Evolutionary conservation across 1,140 invertebrate species (phyloP).

Genomic region (Rhizoglyphus robini): DNA sequence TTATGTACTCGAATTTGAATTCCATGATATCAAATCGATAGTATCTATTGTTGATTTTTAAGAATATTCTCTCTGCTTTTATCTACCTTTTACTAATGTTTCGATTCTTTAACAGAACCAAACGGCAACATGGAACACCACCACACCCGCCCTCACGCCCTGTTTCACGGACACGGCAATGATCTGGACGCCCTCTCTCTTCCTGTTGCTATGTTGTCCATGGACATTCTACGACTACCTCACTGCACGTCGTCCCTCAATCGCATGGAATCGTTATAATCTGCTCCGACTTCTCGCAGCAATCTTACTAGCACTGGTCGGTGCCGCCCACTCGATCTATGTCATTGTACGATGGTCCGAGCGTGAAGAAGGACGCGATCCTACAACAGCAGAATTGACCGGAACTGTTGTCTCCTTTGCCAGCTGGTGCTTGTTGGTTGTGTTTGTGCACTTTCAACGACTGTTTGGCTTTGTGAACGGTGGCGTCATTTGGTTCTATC

Average conservation of each 20-base stretch:
- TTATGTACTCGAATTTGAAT: too few species aligned
- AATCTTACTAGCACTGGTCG: neutral
- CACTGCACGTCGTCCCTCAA: neutral
- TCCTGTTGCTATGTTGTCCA: slow-evolving; percentile 51
- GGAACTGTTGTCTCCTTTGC: neutral
- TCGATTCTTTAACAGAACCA: slow-evolving; percentile 56
- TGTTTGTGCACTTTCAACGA: neutral
- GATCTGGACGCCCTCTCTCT: slow-evolving; percentile 71
- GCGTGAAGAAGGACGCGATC: neutral
- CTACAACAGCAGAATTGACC: neutral
- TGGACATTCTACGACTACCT: slow-evolving; percentile 5
- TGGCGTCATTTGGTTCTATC: too few species aligned
- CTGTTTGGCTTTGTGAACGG: neutral
- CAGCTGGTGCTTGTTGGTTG: neutral
- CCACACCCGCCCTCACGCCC: slow-evolving; percentile 61
- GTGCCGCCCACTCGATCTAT: neutral
- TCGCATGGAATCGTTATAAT: neutral
- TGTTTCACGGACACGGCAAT: slow-evolving; percentile 79
- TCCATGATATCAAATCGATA: too few species aligned
- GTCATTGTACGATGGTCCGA: neutral
- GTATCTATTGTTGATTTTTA: too few species aligned
- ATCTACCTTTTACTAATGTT: too few species aligned
- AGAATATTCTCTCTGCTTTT: too few species aligned
- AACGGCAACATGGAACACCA: slow-evolving; percentile 62
- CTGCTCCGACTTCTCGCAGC: neutral